A percentile compares a stretch with the other conserved stretches of the same genome.
Evolutionary conservation across 2,888 invertebrate species (phyloP).

Genomic region (Drosophila niveifrons): DNA sequence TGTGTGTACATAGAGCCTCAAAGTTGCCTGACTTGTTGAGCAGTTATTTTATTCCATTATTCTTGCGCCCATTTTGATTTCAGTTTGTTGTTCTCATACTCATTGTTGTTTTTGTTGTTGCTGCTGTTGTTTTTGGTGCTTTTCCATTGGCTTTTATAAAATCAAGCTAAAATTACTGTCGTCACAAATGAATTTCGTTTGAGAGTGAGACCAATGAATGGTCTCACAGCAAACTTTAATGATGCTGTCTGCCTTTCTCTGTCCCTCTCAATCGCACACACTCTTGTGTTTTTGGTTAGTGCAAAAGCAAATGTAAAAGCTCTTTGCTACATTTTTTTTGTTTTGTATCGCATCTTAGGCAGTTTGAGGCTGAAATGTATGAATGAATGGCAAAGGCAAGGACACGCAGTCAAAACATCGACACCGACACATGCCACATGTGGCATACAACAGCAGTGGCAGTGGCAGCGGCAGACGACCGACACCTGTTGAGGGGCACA

Average conservation of each 20-base stretch:
- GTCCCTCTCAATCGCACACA: neutral
- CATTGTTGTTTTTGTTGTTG: constrained; percentile 42
- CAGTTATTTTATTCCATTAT: constrained; percentile 77
- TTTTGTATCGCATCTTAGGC: constrained; percentile 6
- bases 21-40: constrained; percentile 79
- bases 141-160: constrained; percentile 78
- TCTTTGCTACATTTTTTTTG: constrained; percentile 32
- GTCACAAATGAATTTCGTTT: constrained; percentile 58
- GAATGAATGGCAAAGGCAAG: constrained; percentile 58
- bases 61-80: constrained; percentile 81
- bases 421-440: constrained; percentile 63
- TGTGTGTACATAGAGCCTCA: constrained; percentile 58
- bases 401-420: constrained; percentile 64
- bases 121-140: constrained; percentile 63
- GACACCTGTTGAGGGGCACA: constrained; percentile 74
- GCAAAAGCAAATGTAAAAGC: constrained; percentile 41
- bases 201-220: constrained; percentile 43
- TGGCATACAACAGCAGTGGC: constrained; percentile 14
- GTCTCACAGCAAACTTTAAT: constrained; percentile 32
- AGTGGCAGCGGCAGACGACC: constrained; percentile 41
- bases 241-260: neutral
- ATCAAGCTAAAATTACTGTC: constrained; percentile 53
- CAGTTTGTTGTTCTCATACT: constrained; percentile 37
- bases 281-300: neutral
- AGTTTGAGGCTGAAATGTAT: constrained; percentile 8